Conservation (phyloP, 2,113 vertebrate genomes). For the Aegotheles bennettii region DNA sequence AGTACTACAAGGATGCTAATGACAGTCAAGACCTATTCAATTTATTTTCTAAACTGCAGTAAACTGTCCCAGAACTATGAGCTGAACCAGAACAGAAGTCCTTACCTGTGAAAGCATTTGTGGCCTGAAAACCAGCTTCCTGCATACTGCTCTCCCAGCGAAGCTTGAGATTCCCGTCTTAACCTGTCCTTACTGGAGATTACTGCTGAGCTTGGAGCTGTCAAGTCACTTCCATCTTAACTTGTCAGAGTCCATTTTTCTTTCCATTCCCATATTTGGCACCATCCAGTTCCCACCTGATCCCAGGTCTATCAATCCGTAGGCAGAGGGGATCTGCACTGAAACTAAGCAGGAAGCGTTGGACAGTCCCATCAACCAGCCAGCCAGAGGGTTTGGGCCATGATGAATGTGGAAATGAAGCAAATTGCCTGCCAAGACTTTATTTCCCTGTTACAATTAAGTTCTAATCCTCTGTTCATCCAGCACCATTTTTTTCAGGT, state of each 20-base stretch:
- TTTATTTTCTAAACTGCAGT: background rate
- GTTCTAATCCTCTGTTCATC: constrained; percentile 53
- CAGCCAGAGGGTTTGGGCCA: constrained; percentile 78
- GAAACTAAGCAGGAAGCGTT: background rate
- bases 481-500: constrained; percentile 65
- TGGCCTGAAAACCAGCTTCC: constrained; percentile 94
- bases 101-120: constrained; percentile 96
- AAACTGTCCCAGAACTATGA: background rate
- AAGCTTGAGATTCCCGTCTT: constrained; percentile 76
- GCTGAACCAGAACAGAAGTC: background rate
- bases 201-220: constrained; percentile 60
- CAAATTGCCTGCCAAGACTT: background rate
- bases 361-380: constrained; percentile 70
- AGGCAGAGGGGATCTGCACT: background rate
- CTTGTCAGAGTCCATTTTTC: constrained; percentile 75
- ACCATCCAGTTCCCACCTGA: constrained; percentile 56
- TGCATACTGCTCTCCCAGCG: constrained; percentile 91
- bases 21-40: background rate
- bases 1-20: background rate
- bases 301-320: constrained; percentile 3
- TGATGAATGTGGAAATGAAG: constrained; percentile 59
- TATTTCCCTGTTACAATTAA: constrained; percentile 38
- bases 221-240: constrained; percentile 84
- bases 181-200: constrained; percentile 78
- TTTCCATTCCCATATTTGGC: constrained; percentile 31